Evolutionary conservation across 2,113 vertebrate genomes (phyloP).

Genomic region (Thermophis baileyi): DNA sequence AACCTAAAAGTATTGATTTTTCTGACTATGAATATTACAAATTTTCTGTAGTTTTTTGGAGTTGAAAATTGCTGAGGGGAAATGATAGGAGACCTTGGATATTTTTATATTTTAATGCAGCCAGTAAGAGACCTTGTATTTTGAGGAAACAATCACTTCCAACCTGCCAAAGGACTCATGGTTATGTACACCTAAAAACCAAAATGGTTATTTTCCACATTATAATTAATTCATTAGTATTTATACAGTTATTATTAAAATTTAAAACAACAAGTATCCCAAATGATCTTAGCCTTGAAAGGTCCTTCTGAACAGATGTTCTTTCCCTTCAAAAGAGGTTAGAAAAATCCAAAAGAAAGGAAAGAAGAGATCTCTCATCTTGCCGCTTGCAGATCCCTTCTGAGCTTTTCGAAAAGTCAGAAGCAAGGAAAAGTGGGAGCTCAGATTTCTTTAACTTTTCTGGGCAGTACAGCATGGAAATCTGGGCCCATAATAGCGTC

Average conservation of each 20-base stretch:
- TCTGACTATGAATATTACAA: constrained; percentile 1
- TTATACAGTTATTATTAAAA: background rate
- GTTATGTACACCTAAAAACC: background rate
- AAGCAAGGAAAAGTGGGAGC: background rate
- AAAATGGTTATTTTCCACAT: background rate
- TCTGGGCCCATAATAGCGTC: background rate
- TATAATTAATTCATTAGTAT: background rate
- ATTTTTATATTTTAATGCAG: constrained; percentile 5
- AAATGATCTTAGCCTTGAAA: background rate
- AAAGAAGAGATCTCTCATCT: background rate
- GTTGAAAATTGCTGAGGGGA: constrained; percentile 11
- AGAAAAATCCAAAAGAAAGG: background rate
- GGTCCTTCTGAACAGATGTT: background rate
- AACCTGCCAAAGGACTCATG: background rate
- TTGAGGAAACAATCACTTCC: background rate
- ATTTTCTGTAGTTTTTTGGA: background rate
- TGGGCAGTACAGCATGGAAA: background rate
- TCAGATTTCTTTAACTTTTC: background rate
- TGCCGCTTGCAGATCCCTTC: background rate
- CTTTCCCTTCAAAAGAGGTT: background rate
- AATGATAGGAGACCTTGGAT: background rate
- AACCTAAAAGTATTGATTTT: background rate
- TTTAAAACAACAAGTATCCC: no score
- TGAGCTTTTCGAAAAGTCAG: background rate
- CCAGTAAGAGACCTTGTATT: background rate